phyloP scores from a whole-genome alignment of 2,113 vertebrate genomes.

The Onychostruthus taczanowskii region DNA sequence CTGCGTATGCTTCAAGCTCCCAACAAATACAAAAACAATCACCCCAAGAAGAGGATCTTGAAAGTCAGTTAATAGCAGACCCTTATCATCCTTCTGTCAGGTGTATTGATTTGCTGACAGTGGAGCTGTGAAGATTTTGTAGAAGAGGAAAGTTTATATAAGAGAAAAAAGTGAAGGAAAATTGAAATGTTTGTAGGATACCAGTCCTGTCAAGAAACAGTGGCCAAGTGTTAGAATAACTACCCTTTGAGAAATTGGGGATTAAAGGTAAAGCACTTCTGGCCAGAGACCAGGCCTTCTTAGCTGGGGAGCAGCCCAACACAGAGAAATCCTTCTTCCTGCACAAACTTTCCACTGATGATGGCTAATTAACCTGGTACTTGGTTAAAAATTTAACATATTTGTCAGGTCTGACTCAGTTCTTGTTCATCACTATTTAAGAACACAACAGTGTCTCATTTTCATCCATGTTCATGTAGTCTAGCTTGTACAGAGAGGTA shows the following conservation, averaged over 20 bases:
- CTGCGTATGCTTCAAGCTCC: background rate
- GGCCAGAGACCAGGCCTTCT: background rate
- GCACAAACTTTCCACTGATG: background rate
- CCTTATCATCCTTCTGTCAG: background rate
- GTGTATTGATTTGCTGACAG: background rate
- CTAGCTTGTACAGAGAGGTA: background rate
- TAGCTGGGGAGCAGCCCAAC: background rate
- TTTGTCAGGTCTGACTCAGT: constrained; percentile 41
- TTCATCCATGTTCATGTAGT: background rate
- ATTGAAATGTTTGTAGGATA: background rate
- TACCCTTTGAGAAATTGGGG: background rate
- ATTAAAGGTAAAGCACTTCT: background rate
- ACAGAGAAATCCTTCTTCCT: background rate
- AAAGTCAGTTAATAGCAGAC: background rate
- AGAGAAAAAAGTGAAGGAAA: background rate
- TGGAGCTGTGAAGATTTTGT: background rate
- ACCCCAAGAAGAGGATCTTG: background rate
- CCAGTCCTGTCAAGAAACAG: background rate
- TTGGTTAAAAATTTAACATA: background rate
- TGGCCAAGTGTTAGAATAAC: background rate
- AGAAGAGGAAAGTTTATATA: background rate
- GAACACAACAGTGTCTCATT: background rate
- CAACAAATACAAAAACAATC: background rate
- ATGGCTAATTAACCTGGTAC: background rate
- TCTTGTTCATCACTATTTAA: background rate